Evolutionary conservation across 2,888 invertebrate species (phyloP), one percentile per base, ranked within the genome.

Genomic region (Andrena haemorrhoa): DNA sequence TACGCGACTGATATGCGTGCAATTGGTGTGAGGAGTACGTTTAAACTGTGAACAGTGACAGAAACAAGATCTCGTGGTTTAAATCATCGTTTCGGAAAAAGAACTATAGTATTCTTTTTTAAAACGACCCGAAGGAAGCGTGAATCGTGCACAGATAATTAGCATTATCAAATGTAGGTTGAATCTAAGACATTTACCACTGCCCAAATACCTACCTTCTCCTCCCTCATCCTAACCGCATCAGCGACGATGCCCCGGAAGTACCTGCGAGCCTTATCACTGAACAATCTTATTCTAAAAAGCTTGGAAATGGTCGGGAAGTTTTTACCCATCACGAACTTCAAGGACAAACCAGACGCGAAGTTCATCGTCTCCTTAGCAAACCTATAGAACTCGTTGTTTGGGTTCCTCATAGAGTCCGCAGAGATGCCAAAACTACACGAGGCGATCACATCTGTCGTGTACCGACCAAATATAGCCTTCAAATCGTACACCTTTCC

Each of bases 201-300:
- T 41, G 3, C 10, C 35, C 12, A 20, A 53, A 8, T 23, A 20
- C 53, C 53, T 41, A 75, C 82, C 29, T 81, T 68, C 8, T 79
- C 77, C 7, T 84, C 82, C 10, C 89, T 79, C 5, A 47, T 64
- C 2, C 41, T 64, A 16, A 87, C 79, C 0, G 87, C 83, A 0
- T 79, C 66, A 0, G 8, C n/a, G 1, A 88, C 64, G 6, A 85
- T 12, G 2, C 31, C 12, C 2, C n/a, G 64, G 60, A 88, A 88
- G 51, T 83, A 89, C 0, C 47, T 23, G 4, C n/a, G 35, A 1
- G 33, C 20, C 1, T 63, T 61, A 0, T 75, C 8, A 2, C 60
- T 53, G 31, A 86, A 31, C 0, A 91, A 4, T 16, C 58, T 79
- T 0, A 89, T 20, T 0, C 70, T 60, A 0, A 90, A 61, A 0